These are phyloP conservation scores for Gila orcuttii DNA, from an alignment of 2,113 vertebrate species.

Conservation along the genomic window DNA sequence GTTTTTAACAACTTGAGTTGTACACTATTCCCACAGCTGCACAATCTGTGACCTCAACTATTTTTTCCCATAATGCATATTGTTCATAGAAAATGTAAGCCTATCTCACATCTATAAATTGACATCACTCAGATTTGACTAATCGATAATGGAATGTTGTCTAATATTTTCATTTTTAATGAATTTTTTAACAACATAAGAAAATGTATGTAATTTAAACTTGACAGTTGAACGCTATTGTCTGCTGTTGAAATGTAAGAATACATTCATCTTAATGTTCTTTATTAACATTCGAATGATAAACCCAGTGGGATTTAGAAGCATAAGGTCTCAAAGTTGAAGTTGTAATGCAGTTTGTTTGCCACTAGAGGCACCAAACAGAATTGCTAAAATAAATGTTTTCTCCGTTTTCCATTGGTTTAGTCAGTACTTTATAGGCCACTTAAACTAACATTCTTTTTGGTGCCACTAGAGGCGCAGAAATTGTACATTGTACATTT, in stretches of 20 bases:
- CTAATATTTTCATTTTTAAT: neutral
- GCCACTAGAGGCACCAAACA: neutral
- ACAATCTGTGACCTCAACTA: neutral
- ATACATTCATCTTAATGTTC: neutral
- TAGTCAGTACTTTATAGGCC: neutral
- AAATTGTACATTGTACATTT: neutral
- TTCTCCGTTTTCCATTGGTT: neutral
- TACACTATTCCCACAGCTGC: neutral
- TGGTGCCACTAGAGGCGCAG: neutral
- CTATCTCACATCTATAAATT: neutral
- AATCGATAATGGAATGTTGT: neutral
- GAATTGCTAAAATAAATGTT: neutral
- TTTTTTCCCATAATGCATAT: no score
- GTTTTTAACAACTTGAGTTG: neutral
- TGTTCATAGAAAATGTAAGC: neutral
- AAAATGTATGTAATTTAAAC: neutral
- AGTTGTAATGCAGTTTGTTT: neutral
- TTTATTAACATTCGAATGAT: neutral
- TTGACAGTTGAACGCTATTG: neutral
- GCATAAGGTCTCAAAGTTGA: neutral
- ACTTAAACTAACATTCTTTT: neutral
- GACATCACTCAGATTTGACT: neutral
- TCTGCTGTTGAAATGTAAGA: neutral
- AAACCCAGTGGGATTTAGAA: neutral
- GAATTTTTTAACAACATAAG: neutral